Base-by-base conservation (phyloP, 1,140 invertebrate species). In the Lithobius niger region DNA sequence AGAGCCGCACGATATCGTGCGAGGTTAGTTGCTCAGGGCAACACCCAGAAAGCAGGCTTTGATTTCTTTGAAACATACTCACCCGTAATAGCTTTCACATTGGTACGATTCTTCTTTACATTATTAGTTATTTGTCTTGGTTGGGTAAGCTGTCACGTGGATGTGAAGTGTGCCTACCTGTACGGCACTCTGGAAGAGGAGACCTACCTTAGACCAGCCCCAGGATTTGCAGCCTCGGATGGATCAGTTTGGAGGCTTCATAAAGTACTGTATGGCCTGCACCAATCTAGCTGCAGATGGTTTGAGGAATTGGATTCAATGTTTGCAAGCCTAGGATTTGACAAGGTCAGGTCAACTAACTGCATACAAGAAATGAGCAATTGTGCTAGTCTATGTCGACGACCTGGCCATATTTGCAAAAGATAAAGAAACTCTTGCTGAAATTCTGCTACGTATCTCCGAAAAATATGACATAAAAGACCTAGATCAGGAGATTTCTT, bases 1-100 rank as follows among this genome's bases (percentile, higher is more conserved):
- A 57, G 43, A 26, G 43, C 53, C 4, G 28, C 10, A 6, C 53
- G 55, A 53, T 57, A 27, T 27, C 18, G 25, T 10, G 25, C 48
- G 25, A 22, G 48, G 48, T 13, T 22, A n/a, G n/a, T n/a, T n/a
- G n/a, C n/a, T n/a, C n/a, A n/a, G n/a, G n/a, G n/a, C n/a, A n/a
- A 24, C 27, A 26, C 13, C 24, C 48, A 25, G 18, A 21, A 26
- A 6, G 15, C 10, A 24, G 48, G 48, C 24, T 16, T 24, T 13
- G 48, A 50, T 50, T 50, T 25, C 22, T 6, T n/a, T 21, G 25
- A n/a, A 3, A 50, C 27, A n/a, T 50, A 50, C 13, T 50, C 48
- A 25, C 48, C 48, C 10, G 48, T 50, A 16, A 26, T 50, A 6
- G 27, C 24, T 25, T 50, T 50, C 24, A 26, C 22, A 25, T 22